These are phyloP conservation scores for Falco cherrug DNA, from an alignment of 2,797 vertebrate species.

Conservation along the genomic window DNA sequence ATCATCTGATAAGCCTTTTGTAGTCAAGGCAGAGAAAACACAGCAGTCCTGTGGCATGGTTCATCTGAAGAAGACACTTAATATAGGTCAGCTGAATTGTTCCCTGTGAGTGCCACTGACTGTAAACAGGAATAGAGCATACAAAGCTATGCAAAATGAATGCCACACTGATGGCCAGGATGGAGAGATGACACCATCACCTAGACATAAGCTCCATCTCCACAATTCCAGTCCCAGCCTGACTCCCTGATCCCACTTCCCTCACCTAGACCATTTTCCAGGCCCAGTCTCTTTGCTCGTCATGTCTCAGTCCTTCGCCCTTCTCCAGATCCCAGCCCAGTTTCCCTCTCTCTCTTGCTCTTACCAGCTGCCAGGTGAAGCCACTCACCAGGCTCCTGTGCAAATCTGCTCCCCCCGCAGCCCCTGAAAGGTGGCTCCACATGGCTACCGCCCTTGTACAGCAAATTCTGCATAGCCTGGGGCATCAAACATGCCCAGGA, in stretches of 20 bases:
- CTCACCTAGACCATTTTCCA: neutral
- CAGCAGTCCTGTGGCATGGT: neutral
- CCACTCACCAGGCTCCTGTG: neutral
- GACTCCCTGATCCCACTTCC: neutral
- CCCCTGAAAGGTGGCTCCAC: neutral
- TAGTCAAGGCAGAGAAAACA: neutral
- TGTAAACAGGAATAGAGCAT: neutral
- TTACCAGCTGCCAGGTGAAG: neutral
- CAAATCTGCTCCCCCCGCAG: neutral
- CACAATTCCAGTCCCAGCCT: neutral
- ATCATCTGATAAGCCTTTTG: neutral
- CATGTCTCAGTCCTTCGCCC: neutral
- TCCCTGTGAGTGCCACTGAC: neutral
- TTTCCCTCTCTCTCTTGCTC: neutral
- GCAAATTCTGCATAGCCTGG: neutral
- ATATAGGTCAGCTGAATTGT: neutral
- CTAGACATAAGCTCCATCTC: neutral
- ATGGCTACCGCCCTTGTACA: neutral
- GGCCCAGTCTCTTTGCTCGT: neutral
- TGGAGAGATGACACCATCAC: neutral
- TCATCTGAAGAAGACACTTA: slow-evolving; percentile 1
- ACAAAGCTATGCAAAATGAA: neutral
- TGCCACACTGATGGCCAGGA: neutral
- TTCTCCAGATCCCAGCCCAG: neutral
- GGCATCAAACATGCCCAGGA: neutral